Evolutionary conservation across 2,888 invertebrate species (phyloP).

Genomic region (Drosophila robusta): DNA sequence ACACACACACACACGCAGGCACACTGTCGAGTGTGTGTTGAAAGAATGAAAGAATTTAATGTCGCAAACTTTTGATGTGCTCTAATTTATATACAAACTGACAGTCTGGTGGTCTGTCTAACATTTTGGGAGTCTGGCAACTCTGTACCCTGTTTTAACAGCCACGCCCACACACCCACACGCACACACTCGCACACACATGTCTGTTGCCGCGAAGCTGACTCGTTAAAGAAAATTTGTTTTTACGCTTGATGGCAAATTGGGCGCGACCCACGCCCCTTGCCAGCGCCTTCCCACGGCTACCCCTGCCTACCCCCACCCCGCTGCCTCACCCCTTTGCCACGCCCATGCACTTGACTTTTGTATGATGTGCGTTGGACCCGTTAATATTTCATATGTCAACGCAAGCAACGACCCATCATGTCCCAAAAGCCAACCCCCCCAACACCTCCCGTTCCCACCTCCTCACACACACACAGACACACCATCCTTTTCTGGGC

Average conservation of each 20-base stretch:
- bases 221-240: slow-evolving; percentile 78
- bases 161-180: neutral
- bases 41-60: slow-evolving; percentile 49
- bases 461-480: neutral
- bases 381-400: slow-evolving; percentile 79
- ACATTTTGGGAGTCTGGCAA: slow-evolving; percentile 38
- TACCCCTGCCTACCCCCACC: neutral
- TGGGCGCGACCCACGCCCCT: slow-evolving; percentile 37
- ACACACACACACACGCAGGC: neutral
- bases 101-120: slow-evolving; percentile 3
- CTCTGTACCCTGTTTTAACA: slow-evolving; percentile 14
- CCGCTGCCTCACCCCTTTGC: slow-evolving; percentile 2
- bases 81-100: slow-evolving; percentile 69
- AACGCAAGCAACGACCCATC: slow-evolving; percentile 52
- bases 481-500: slow-evolving; percentile 15
- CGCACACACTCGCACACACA: neutral
- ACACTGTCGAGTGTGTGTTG: too few species aligned
- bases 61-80: slow-evolving; percentile 72
- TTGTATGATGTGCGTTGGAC: slow-evolving; percentile 51
- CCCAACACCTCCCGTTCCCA: neutral
- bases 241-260: slow-evolving; percentile 79
- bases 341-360: slow-evolving; percentile 59
- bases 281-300: neutral
- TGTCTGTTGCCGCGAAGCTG: slow-evolving; percentile 18
- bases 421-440: slow-evolving; percentile 2